phyloP scores from a whole-genome alignment of 2,113 vertebrate genomes.

The Hippolais icterina region DNA sequence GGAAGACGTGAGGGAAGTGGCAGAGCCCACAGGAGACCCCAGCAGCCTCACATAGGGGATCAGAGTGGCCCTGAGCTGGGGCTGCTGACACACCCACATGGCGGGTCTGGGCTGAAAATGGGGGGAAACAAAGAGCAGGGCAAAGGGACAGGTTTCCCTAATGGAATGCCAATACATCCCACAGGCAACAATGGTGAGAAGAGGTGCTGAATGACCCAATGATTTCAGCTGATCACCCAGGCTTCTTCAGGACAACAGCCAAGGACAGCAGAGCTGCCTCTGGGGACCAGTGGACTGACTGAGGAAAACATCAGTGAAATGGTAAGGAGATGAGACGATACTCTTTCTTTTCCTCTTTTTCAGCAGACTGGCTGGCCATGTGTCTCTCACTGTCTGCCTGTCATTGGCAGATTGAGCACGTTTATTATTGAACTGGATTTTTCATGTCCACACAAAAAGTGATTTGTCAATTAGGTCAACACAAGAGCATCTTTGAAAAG shows the following conservation, averaged over 20 bases:
- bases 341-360: not conserved
- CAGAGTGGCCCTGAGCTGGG: fast-evolving
- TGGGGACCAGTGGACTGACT: not conserved
- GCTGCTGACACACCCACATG: not conserved
- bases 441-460: not conserved
- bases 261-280: fast-evolving
- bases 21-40: not conserved
- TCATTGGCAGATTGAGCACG: not conserved
- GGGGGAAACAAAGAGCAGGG: not conserved
- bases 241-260: not conserved
- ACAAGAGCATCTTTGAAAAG: not conserved
- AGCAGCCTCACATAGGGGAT: fast-evolving
- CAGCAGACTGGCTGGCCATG: not conserved
- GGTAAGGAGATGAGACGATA: not conserved
- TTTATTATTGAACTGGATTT: not conserved
- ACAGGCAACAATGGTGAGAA: not conserved
- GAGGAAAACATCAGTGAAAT: not conserved
- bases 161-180: not conserved
- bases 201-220: not conserved
- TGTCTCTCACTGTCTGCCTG: not conserved
- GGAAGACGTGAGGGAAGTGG: not conserved
- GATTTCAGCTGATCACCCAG: not conserved
- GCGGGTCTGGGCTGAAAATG: not conserved
- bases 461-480: not conserved
- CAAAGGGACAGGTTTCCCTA: not conserved